Conservation (phyloP, 2,113 vertebrate genomes). For the Crotalus horridus region DNA sequence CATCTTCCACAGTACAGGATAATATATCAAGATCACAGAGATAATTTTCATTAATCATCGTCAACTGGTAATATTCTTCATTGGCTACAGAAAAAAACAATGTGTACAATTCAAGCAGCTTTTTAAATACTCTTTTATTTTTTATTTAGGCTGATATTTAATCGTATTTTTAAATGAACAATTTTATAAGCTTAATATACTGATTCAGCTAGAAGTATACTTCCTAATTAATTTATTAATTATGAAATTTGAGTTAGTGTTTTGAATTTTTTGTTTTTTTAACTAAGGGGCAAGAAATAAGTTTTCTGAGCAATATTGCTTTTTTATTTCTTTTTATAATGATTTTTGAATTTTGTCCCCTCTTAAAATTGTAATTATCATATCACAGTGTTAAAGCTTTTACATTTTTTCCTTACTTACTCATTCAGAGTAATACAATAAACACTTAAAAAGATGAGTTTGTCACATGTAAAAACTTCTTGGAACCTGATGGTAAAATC, state of each 20-base stretch:
- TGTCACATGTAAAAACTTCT: background rate
- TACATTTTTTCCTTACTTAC: background rate
- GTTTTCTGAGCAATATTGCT: background rate
- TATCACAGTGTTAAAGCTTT: background rate
- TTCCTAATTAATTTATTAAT: background rate
- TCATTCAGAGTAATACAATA: background rate
- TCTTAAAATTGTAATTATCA: background rate
- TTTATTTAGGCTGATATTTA: background rate
- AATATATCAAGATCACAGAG: slow-evolving; percentile 78
- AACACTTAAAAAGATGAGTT: background rate
- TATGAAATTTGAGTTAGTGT: background rate
- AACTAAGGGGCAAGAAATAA: background rate
- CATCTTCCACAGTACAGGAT: slow-evolving; percentile 83
- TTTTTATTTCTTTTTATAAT: background rate
- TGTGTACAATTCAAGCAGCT: background rate
- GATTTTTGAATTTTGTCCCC: background rate
- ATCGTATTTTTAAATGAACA: background rate
- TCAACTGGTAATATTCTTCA: slow-evolving; percentile 90
- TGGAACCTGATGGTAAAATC: background rate
- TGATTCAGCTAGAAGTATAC: background rate
- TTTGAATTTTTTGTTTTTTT: background rate
- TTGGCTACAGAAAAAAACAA: slow-evolving; percentile 73
- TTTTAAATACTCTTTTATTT: background rate
- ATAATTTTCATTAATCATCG: slow-evolving; percentile 82
- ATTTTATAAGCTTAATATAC: background rate